Conservation (phyloP, 2,797 vertebrate species). For the Phoebastria nigripes region DNA sequence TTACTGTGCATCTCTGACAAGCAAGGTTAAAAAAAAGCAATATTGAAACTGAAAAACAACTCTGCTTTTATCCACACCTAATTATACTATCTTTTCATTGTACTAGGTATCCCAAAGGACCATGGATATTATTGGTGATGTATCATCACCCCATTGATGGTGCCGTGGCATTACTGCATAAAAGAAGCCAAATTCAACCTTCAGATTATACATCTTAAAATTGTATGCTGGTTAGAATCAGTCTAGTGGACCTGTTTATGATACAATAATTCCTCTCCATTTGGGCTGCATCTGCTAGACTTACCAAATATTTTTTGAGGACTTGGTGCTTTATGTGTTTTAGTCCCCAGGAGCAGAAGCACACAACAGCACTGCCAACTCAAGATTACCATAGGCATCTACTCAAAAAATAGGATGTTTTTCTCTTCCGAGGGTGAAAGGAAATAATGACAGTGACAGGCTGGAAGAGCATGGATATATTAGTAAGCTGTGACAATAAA, state of each 20-base stretch:
- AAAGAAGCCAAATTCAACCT: constrained; percentile 3
- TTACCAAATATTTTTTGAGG: constrained; percentile 31
- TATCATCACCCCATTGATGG: neutral
- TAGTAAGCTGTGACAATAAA: constrained; percentile 65
- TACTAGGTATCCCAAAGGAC: neutral
- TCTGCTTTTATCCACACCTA: neutral
- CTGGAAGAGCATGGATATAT: constrained; percentile 53
- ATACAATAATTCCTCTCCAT: constrained; percentile 29
- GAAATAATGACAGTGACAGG: constrained; percentile 40
- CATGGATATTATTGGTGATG: neutral
- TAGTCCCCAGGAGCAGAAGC: neutral
- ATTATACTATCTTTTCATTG: neutral
- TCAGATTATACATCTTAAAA: constrained; percentile 14
- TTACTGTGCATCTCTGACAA: neutral
- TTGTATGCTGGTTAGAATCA: neutral
- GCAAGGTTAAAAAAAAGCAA: neutral
- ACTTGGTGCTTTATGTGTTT: neutral
- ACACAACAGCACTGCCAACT: neutral
- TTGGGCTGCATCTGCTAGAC: constrained; percentile 39
- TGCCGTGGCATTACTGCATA: neutral
- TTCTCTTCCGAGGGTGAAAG: constrained; percentile 31
- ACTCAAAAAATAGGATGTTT: constrained; percentile 18
- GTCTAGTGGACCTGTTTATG: constrained; percentile 21
- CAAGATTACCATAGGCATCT: constrained; percentile 14
- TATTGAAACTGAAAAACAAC: neutral